phyloP scores from a whole-genome alignment of 1,140 invertebrate genomes.

The Caerostris extrusa region DNA sequence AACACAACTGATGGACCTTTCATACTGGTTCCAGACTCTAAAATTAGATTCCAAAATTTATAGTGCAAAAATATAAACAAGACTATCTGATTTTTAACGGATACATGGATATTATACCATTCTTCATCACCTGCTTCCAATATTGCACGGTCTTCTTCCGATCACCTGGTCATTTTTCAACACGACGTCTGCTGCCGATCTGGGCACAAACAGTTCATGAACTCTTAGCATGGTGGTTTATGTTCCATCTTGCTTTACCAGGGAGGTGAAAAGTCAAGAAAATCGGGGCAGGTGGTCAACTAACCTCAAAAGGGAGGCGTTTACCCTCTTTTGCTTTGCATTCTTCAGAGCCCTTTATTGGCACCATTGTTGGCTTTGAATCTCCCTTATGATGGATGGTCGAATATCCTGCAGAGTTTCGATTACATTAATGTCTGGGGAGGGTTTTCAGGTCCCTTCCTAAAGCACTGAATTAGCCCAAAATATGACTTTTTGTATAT shows the following conservation, averaged over 20 bases:
- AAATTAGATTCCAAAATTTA: no score
- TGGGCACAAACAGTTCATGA: neutral
- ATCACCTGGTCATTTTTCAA: neutral
- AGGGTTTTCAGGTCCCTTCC: neutral
- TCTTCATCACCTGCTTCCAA: neutral
- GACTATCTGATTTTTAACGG: no score
- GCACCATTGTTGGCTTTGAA: conserved; percentile 14
- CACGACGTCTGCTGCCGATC: neutral
- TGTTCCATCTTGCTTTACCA: neutral
- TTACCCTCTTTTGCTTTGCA: conserved; percentile 39
- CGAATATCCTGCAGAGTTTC: conserved; percentile 15
- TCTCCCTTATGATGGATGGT: neutral
- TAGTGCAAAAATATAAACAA: no score
- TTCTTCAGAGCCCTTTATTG: neutral
- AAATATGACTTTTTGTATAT: neutral
- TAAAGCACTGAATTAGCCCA: neutral
- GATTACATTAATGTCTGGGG: conserved; percentile 33
- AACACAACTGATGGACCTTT: no score
- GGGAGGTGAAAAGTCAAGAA: conserved; percentile 48
- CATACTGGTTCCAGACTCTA: no score
- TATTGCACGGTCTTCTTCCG: neutral
- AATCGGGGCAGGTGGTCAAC: conserved; percentile 66
- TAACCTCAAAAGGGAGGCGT: conserved; percentile 72
- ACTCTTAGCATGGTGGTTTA: neutral
- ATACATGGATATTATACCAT: no score